Base-by-base conservation (phyloP, 2,113 vertebrate species). In the Urocitellus parryii region DNA sequence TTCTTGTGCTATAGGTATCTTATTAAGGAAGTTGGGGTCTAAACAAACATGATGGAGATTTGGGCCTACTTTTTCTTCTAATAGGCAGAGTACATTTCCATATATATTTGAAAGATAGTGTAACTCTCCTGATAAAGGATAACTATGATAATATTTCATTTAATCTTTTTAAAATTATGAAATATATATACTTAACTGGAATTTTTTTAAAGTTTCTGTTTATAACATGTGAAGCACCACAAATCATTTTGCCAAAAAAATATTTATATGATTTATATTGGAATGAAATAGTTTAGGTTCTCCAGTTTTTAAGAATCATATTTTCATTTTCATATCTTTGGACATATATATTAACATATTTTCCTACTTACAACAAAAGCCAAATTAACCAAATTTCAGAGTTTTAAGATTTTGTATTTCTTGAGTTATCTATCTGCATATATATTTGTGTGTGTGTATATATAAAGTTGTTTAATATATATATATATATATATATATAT, bases 71-170 rank as follows among this genome's bases (percentile, higher is more conserved):
- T 45, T 45, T 45, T 45, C 45, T 45, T 45, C 45, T 45, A 45
- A 45, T 45, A 45, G 45, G 45, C 45, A 45, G 7, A 45, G 45
- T 45, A 51, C 48, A 51, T 51, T 51, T 51, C 48, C 48, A 51
- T 51, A 51, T 51, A 51, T 51, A 51, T 92, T 88, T 90, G 45
- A 94, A 94, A 92, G 53, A 70, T 18, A 88, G 45, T 53, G 5
- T 12, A 67, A 27, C 27, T 27, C 32, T 70, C 32, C 37, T 34
- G 11, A 13, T 7, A 61, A 70, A 70, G 65, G 10, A 65, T 67
- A 67, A 76, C 72, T 88, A 32, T n/a, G 4, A 18, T 29, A 2
- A 70, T 18, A 77, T 91, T 87, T 90, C 94, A 88, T 80, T 87
- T 94, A 80, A 37, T 39, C 17, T 37, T 63, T 93, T 61, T 22